A percentile compares a stretch with the other conserved stretches of the same genome.
Evolutionary conservation across 1,140 invertebrate species (phyloP).

Genomic region (Tachypleus tridentatus): DNA sequence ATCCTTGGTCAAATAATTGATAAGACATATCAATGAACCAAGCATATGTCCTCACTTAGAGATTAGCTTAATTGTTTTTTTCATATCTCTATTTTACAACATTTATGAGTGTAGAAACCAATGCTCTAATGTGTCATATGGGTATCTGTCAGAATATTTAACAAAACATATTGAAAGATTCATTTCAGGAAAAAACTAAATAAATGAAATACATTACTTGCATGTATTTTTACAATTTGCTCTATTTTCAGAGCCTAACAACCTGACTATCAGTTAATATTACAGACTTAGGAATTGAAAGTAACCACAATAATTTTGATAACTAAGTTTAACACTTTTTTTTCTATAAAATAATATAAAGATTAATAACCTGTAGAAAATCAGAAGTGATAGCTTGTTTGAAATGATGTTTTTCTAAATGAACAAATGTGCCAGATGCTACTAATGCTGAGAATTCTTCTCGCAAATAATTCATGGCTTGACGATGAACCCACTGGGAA

Average conservation of each 20-base stretch:
- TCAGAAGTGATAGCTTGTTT: constrained; percentile 69
- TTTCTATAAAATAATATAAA: neutral
- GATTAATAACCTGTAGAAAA: constrained; percentile 54
- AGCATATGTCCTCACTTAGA: too few relatives aligned
- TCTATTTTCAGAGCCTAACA: constrained; percentile 12
- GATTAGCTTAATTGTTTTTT: too few relatives aligned
- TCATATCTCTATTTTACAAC: too few relatives aligned
- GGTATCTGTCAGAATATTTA: too few relatives aligned
- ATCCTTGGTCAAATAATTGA: too few relatives aligned
- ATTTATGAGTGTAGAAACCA: too few relatives aligned
- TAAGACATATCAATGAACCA: too few relatives aligned
- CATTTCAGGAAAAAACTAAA: too few relatives aligned
- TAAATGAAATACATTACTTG: too few relatives aligned
- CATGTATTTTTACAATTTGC: too few relatives aligned
- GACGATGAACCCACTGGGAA: constrained; percentile 78
- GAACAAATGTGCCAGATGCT: constrained; percentile 53
- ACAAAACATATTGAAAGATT: too few relatives aligned
- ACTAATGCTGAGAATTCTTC: constrained; percentile 72
- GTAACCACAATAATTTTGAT: neutral
- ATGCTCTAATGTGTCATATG: too few relatives aligned
- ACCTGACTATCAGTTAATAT: neutral
- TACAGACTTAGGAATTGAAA: neutral
- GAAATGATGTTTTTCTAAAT: constrained; percentile 66
- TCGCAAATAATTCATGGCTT: constrained; percentile 65
- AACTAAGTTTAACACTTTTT: constrained; percentile 1